Evolutionary conservation across 2,113 vertebrate genomes (phyloP).

Genomic region (Anguilla rostrata): DNA sequence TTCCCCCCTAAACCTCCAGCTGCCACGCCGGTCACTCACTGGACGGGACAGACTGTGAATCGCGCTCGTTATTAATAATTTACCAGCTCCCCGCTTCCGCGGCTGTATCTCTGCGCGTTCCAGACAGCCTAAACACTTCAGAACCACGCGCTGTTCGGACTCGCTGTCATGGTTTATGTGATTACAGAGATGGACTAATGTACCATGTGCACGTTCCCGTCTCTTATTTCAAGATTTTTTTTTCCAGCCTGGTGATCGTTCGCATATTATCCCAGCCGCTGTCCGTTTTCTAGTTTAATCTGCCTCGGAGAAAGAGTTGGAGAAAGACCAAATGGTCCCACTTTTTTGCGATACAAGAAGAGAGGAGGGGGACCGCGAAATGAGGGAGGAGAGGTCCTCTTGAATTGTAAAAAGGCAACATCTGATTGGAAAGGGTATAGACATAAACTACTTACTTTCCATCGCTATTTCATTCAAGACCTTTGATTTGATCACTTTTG

Average conservation of each 20-base stretch:
- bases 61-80: slow-evolving; percentile 70
- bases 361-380: slow-evolving; percentile 10
- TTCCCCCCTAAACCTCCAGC: slow-evolving; percentile 68
- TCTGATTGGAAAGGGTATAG: slow-evolving; percentile 33
- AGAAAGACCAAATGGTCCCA: slow-evolving; percentile 56
- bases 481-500: slow-evolving; percentile 13
- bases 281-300: slow-evolving; percentile 56
- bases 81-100: slow-evolving; percentile 45
- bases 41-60: slow-evolving; percentile 63
- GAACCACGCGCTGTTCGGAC: background rate
- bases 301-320: slow-evolving; percentile 58
- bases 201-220: background rate
- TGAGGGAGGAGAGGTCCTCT: slow-evolving; percentile 27
- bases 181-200: background rate
- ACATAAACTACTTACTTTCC: slow-evolving; percentile 52
- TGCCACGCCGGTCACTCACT: slow-evolving; percentile 60
- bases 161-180: background rate
- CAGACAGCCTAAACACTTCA: slow-evolving; percentile 8
- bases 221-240: background rate
- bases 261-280: slow-evolving; percentile 23
- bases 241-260: background rate
- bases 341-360: slow-evolving; percentile 39
- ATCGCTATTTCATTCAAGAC: slow-evolving; percentile 41
- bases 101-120: slow-evolving; percentile 17
- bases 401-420: slow-evolving; percentile 23